Percentiles rank a stretch among this genome's conserved stretches.
phyloP scores from a whole-genome alignment of 2,113 vertebrate genomes.

The Ophthalmotilapia sp. region DNA sequence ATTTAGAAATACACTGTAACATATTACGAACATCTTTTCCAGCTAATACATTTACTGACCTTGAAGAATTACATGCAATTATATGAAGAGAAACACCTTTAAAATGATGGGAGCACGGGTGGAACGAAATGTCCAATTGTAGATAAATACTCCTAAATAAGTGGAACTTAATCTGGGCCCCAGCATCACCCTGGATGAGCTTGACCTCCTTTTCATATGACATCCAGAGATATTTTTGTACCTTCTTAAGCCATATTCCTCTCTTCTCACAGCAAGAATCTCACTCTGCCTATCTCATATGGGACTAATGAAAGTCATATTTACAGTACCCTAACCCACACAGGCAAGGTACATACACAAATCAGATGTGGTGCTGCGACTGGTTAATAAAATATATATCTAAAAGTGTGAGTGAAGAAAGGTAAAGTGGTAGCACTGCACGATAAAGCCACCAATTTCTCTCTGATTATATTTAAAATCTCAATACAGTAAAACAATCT shows the following conservation, averaged over 20 bases:
- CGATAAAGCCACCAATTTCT: neutral
- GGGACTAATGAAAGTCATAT: constrained; percentile 46
- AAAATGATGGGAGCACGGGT: neutral
- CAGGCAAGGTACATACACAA: neutral
- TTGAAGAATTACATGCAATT: neutral
- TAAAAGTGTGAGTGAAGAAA: neutral
- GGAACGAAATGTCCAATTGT: neutral
- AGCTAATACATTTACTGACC: neutral
- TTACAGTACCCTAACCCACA: neutral
- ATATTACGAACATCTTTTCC: neutral
- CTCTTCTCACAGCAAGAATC: constrained; percentile 38
- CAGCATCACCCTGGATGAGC: constrained; percentile 26
- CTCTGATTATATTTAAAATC: neutral
- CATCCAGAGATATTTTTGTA: constrained; percentile 39
- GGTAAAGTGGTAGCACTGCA: neutral
- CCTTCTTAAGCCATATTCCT: constrained; percentile 44
- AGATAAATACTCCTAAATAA: constrained; percentile 26
- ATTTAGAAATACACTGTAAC: neutral
- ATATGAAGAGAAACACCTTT: neutral
- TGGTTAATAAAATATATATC: neutral
- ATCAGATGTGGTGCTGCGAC: neutral
- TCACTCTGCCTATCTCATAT: constrained; percentile 25
- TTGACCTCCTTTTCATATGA: constrained; percentile 45
- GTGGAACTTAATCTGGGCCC: constrained; percentile 24
- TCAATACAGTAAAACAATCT: neutral